Percentiles rank a stretch among this genome's conserved stretches.
These are phyloP conservation scores for Cryptus armator DNA, from an alignment of 2,888 invertebrate genomes.

Conservation along the genomic window DNA sequence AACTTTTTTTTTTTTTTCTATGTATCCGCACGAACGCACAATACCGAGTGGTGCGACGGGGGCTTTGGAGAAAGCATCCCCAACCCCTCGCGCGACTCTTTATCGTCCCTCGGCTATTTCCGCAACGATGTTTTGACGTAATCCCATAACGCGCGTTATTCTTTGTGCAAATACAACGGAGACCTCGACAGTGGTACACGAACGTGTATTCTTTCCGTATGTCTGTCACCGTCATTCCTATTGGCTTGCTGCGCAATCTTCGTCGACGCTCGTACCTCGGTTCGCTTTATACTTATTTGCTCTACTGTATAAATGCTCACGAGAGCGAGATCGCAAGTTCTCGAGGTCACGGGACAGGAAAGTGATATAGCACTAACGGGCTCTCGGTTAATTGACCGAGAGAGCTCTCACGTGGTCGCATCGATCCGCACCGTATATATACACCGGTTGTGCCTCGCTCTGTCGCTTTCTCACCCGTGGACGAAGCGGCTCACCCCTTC, in stretches of 20 bases:
- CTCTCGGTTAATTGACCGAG: conserved; percentile 64
- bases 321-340: conserved; percentile 71
- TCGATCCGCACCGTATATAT: conserved; percentile 19
- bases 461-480: conserved; percentile 25
- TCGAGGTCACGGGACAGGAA: conserved; percentile 65
- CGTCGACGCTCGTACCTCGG: not conserved
- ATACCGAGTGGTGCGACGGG: not conserved
- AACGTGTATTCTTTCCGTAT: not conserved
- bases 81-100: conserved; percentile 56
- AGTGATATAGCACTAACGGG: conserved; percentile 59
- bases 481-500: conserved; percentile 7
- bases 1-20: conserved; percentile 20
- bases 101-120: conserved; percentile 71
- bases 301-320: conserved; percentile 69
- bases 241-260: not conserved
- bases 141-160: conserved; percentile 83
- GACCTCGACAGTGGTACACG: conserved; percentile 23
- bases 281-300: not conserved
- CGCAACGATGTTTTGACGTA: conserved; percentile 83
- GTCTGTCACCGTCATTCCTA: not conserved
- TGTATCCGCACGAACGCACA: conserved; percentile 24
- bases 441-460: not conserved
- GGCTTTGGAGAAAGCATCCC: conserved; percentile 24
- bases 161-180: conserved; percentile 80
- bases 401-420: conserved; percentile 40